Conservation (phyloP, 1,140 invertebrate genomes). For the Brachionus sp. region DNA sequence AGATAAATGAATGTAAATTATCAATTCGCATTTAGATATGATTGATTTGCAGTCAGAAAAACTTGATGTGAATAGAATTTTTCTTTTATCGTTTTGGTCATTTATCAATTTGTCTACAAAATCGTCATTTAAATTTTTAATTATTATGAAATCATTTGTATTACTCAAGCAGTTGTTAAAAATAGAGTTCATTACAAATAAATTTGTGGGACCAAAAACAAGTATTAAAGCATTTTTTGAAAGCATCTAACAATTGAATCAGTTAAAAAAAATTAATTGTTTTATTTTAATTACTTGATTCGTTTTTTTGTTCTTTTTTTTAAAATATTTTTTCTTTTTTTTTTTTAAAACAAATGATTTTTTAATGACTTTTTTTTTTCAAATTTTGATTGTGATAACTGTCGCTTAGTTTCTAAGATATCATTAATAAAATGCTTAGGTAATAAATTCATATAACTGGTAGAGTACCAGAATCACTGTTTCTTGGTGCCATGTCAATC, state of each 20-base stretch:
- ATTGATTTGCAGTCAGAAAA: neutral
- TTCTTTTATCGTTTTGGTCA: neutral
- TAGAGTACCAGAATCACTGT: constrained; percentile 83
- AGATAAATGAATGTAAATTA: neutral
- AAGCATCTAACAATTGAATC: neutral
- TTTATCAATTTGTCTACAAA: neutral
- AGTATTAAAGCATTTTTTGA: neutral
- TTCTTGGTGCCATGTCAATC: constrained; percentile 93
- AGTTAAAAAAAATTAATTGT: neutral
- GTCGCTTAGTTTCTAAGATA: neutral
- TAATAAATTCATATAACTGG: constrained; percentile 99
- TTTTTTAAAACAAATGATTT: no score
- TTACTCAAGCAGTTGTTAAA: neutral
- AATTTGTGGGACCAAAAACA: neutral
- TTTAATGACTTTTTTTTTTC: no score
- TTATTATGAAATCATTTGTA: neutral
- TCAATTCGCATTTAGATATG: neutral
- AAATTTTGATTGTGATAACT: no score
- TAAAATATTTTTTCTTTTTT: neutral
- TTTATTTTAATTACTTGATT: neutral
- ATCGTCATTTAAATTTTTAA: neutral
- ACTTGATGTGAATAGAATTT: neutral
- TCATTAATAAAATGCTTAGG: constrained; percentile 66
- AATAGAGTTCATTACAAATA: neutral
- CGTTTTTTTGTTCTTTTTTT: neutral